A percentile compares a stretch with the other conserved stretches of the same genome.
Conservation (phyloP, 2,888 invertebrate genomes). For the Eupithecia insigniata region DNA sequence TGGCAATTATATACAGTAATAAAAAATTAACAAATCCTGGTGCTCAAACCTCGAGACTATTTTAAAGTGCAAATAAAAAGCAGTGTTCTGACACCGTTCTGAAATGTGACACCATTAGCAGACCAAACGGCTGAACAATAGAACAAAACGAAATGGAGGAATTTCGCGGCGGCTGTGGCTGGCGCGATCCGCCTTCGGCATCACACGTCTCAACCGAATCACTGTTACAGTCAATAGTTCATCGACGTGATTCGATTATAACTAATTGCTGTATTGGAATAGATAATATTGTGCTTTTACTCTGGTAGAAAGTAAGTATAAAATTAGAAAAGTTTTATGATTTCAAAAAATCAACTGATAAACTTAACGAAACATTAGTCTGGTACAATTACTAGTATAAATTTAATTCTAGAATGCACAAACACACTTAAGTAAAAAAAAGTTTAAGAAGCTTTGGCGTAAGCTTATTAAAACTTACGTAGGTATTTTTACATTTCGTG, state of each 20-base stretch:
- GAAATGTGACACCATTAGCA: constrained; percentile 81
- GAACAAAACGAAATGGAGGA: constrained; percentile 67
- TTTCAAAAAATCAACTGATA: too few relatives aligned
- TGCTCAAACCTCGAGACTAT: constrained; percentile 48
- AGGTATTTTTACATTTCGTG: too few relatives aligned
- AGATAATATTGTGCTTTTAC: not conserved
- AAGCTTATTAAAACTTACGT: too few relatives aligned
- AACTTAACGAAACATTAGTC: too few relatives aligned
- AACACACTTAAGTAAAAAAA: too few relatives aligned
- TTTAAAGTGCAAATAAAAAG: constrained; percentile 56
- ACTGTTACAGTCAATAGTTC: not conserved
- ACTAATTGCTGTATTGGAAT: not conserved
- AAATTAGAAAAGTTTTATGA: not conserved
- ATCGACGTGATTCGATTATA: not conserved
- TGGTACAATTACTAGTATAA: too few relatives aligned
- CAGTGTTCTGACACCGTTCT: constrained; percentile 67
- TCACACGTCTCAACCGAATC: constrained; percentile 27
- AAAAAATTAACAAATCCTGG: not conserved
- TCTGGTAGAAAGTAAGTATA: not conserved
- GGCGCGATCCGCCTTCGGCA: constrained; percentile 39
- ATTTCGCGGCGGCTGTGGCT: constrained; percentile 68
- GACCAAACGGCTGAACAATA: constrained; percentile 67
- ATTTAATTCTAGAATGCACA: too few relatives aligned
- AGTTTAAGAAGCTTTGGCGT: too few relatives aligned
- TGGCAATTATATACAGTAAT: not conserved